A percentile compares a stretch with the other conserved stretches of the same genome.
These are phyloP conservation scores for Noctua pronuba DNA, from an alignment of 2,888 invertebrate species.

Conservation along the genomic window DNA sequence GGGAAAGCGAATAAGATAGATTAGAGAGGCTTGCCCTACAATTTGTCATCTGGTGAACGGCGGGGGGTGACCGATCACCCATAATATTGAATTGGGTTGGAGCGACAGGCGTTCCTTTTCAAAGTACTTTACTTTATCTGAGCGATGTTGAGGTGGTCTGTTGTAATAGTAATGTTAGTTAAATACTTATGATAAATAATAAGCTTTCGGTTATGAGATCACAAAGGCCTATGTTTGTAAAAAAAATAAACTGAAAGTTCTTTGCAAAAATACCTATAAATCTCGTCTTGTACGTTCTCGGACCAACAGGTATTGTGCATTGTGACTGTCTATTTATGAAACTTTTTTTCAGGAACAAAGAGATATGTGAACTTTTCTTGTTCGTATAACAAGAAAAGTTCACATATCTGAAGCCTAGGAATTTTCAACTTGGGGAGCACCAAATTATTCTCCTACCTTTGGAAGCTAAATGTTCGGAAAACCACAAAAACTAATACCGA, in stretches of 20 bases:
- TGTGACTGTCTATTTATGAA: background rate
- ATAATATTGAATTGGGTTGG: conserved; percentile 50
- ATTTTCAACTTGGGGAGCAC: background rate
- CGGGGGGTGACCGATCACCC: conserved; percentile 47
- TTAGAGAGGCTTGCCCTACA: conserved; percentile 31
- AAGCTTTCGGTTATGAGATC: background rate
- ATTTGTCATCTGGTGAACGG: conserved; percentile 49
- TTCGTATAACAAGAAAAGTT: too few species aligned
- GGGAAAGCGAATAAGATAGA: conserved; percentile 52
- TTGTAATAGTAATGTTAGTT: background rate
- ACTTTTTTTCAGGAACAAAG: background rate
- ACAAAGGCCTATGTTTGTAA: background rate
- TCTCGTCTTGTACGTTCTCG: background rate
- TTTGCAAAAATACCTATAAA: background rate
- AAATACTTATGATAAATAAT: background rate
- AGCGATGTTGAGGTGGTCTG: background rate
- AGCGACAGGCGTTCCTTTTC: conserved; percentile 1
- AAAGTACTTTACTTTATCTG: background rate
- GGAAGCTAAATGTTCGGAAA: background rate
- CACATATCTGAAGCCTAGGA: background rate
- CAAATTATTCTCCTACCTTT: background rate
- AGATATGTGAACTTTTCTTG: background rate
- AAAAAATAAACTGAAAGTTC: background rate
- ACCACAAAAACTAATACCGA: conserved; percentile 33
- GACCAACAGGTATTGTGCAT: background rate